Evolutionary conservation across 2,888 invertebrate species (phyloP), one percentile per base, ranked within the genome.

Genomic region (Heliothis peltigera): DNA sequence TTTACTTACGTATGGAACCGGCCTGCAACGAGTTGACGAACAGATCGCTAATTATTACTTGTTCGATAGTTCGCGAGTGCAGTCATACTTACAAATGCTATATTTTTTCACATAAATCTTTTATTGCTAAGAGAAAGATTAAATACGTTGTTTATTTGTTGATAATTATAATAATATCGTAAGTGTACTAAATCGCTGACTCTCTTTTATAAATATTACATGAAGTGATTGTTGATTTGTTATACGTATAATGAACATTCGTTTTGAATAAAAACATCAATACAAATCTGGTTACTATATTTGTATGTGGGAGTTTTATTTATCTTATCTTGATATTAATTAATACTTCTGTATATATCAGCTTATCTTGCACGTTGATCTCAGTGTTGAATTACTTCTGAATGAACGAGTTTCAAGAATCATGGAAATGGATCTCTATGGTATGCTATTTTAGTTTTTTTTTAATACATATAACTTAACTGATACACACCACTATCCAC

Each of bases 281-380:
- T 57, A 64, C 49, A 75, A 75, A 75, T 70, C 64, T 70, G 67
- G 75, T 70, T 66, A 67, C 59, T 78, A 75, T 78, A 63, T 79
- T 80, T 65, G 63, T 68, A 80, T 66, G 48, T 55, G 42, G 62
- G 5, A 51, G 75, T 79, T 79, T 79, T 70, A 80, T 80, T 80
- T 72, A 57, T 28, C 35, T 53, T 70, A 54, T 48, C 53, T 53
- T 17, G 47, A 57, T 32, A 17, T 48, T 18, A 15, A 25, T 47
- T 62, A 49, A 42, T 59, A 52, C 35, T 53, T 15, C 8, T 47
- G 19, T 47, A 17, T 19, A 32, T 48, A 52, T 57, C 52, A 25
- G 43, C 19, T 51, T 49, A 54, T 56, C 49, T 51, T 17, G 28
- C 35, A 48, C 53, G 43, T 60, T 61, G 49, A 73, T 73, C 49